phyloP scores from a whole-genome alignment of 2,888 invertebrate genomes.

The Pachydiplax longipennis region DNA sequence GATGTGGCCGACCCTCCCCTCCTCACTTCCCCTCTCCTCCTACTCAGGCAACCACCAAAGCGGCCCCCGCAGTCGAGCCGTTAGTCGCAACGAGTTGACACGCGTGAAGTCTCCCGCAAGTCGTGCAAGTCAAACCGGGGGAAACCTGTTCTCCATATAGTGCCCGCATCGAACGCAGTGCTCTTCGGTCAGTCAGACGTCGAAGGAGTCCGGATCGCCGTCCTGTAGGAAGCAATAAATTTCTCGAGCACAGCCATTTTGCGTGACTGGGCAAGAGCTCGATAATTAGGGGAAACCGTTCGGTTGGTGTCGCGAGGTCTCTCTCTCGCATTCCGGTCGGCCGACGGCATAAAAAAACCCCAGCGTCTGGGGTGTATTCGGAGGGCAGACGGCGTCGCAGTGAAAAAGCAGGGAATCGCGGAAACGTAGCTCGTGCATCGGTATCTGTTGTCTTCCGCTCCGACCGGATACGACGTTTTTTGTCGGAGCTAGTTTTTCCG shows the following conservation, averaged over 20 bases:
- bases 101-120: not conserved
- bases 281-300: constrained; percentile 4
- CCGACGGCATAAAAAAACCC: not conserved
- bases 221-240: not conserved
- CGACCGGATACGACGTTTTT: not conserved
- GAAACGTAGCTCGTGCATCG: not conserved
- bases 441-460: not conserved
- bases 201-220: not conserved
- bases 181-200: too few species aligned
- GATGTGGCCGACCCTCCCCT: not conserved
- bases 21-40: not conserved
- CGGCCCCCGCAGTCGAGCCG: constrained; percentile 36
- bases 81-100: not conserved
- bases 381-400: not conserved
- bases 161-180: not conserved
- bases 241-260: not conserved
- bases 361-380: not conserved
- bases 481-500: not conserved
- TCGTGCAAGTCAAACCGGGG: not conserved
- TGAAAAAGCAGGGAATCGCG: not conserved
- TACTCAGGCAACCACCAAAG: not conserved
- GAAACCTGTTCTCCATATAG: constrained; percentile 20
- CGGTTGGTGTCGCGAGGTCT: not conserved
- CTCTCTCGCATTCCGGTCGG: not conserved
- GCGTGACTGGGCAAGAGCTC: not conserved